Base-by-base conservation (phyloP, 1,140 invertebrate species). In the Pissodes strobi region DNA sequence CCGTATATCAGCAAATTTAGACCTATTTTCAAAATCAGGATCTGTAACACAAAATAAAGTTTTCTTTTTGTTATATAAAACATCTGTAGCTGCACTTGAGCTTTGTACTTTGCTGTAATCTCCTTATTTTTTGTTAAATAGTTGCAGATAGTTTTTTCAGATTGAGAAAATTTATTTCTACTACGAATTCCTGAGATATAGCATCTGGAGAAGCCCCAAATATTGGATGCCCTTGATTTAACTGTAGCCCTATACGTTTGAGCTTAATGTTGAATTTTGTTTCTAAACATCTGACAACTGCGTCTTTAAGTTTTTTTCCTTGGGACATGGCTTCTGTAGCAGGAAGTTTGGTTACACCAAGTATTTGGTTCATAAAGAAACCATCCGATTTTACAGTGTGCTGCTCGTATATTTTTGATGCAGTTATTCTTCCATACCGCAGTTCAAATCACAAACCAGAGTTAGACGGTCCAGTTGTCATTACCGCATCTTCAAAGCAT, bases 51-150 rank as follows among this genome's bases (percentile, higher is more conserved):
- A 66, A 46, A 72, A 71, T 13, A 61, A 30, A 45, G 60, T 34
- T 58, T 63, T 56, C 10, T 60, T 57, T 53, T 64, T 68, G 27
- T 75, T 76, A 5, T 70, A 74, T 19, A 80, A 59, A 37, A 75
- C 80, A 82, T 82, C 71, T 82, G 81, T n/a, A 81, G 68, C 61
- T 81, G 79, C 19, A 82, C 79, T 67, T 82, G 80, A 8, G 79
- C 80, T 67, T 77, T 76, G 45, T 77, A 80, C 59, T 80, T 82
- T 0, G 72, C 71, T 1, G 67, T 70, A 17, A 81, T 76, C 17
- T 51, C 34, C 21, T 53, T 27, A 27, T 64, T 48, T 39, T 60
- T 51, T n/a, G 27, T 37, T 12, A 66, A 37, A 57, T 65, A 77
- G 72, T 27, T 76, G 71, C 2, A 75, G 60, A 79, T 72, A 45